Evolutionary conservation across 2,888 invertebrate genomes (phyloP), one percentile per base, ranked within the genome.

Genomic region (Microctonus brassicae): DNA sequence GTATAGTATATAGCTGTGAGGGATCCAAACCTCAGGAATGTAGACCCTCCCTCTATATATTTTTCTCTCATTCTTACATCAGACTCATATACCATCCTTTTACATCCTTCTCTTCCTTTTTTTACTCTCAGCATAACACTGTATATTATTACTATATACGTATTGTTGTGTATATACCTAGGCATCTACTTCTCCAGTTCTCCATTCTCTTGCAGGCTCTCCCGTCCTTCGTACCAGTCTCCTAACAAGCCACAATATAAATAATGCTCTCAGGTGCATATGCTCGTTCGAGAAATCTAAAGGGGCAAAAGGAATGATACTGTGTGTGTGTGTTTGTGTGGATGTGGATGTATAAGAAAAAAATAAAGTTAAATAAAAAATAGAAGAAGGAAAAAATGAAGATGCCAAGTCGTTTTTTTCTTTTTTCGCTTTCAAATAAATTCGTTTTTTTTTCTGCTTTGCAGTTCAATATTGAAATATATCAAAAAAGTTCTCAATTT

Each of bases 241-340:
- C 79, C 78, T 80, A 80, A 81, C 81, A 79, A 81, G 81, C 79
- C 80, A 79, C 80, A 80, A 81, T 81, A 79, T 81, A 80, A 81
- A 81, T 80, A 80, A 80, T 79, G 77, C 74, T 77, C 74, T 78
- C 78, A 80, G 80, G 76, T 78, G 79, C 75, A 74, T 75, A 75
- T 68, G 70, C 69, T 75, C 53, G n/a, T 64, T 63, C 47, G 34
- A 61, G 61, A 57, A 67, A 61, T 34, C 42, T 36, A 62, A 52
- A 64, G 29, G 53, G 68, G n/a, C 34, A 52, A 65, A 72, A 3
- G 7, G 17, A 47, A 47, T 70, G 42, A 53, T 64, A 74, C 70
- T 72, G 67, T 70, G 70, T 73, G 58, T 66, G 61, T 61, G 66
- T 53, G 7, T 7, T 3, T 29, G 29, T 29, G 29, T 72, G 67